Base-by-base conservation (phyloP, 2,113 vertebrate genomes). In the Neogobius melanostomus region DNA sequence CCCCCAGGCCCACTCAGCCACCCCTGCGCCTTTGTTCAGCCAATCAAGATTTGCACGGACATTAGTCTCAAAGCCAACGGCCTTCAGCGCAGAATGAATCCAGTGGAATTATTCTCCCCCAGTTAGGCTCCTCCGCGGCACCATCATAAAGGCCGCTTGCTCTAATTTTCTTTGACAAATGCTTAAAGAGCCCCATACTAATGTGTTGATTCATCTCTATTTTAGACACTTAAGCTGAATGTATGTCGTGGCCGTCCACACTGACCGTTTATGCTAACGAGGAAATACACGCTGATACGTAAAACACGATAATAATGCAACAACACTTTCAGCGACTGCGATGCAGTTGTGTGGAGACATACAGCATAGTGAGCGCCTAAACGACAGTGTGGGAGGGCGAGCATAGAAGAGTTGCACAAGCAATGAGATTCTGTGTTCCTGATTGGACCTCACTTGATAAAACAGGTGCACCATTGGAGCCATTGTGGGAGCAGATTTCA, bases 131-230 rank as follows among this genome's bases (percentile, higher is more conserved):
- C 72, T 82, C 79, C 80, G 75, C 86, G 80, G 78, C 71, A 68
- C 74, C 69, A 63, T 87, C 76, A 75, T 86, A 77, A 90, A 88
- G 83, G 84, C 72, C 83, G 77, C 66, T 77, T 48, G 69, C 82
- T 91, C 82, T 91, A 91, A 91, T 90, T 89, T 89, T 80, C 81
- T 90, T 87, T 92, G 86, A 92, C 85, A 92, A 90, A 92, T 82
- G 79, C 79, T 89, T 90, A 87, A 90, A 91, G 78, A 82, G 82
- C 74, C 75, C 69, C 76, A 77, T 85, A 86, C 88, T 87, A 87
- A 80, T 85, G 84, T 84, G 85, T 83, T 87, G 84, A 79, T 88
- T 86, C 72, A 74, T 91, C 74, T 83, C 75, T 59, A 77, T 77
- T 83, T 76, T 44, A 73, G 63, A 79, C 79, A 71, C 75, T 85